Conservation (phyloP, 2,113 vertebrate species). For the Scartelaos histophorus region DNA sequence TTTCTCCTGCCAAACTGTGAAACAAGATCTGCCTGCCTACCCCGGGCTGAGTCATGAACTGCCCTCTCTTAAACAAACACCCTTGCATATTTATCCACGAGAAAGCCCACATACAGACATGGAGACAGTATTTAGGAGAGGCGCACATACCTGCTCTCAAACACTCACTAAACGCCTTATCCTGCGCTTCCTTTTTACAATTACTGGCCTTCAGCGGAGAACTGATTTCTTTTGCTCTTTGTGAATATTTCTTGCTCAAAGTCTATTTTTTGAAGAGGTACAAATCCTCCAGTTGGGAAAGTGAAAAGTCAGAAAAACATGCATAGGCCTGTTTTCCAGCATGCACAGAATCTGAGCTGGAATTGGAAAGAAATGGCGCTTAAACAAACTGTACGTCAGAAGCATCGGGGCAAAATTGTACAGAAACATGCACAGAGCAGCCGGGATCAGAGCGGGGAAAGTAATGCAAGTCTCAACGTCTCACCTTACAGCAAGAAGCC, state of each 20-base stretch:
- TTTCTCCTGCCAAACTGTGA: slow-evolving; percentile 56
- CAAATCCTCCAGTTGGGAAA: slow-evolving; percentile 21
- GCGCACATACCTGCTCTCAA: slow-evolving; percentile 18
- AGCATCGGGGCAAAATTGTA: not conserved
- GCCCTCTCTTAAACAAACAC: slow-evolving; percentile 56
- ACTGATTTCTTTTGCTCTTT: slow-evolving; percentile 1
- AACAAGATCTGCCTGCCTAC: slow-evolving; percentile 63
- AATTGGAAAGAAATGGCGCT: slow-evolving; percentile 18
- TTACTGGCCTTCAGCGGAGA: slow-evolving; percentile 24
- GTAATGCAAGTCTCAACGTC: slow-evolving; percentile 14
- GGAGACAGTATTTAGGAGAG: not conserved
- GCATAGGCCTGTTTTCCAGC: slow-evolving; percentile 18
- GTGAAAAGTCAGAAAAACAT: slow-evolving; percentile 9
- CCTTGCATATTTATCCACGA: slow-evolving; percentile 27
- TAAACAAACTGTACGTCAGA: slow-evolving; percentile 28
- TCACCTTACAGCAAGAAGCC: slow-evolving; percentile 12
- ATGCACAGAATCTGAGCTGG: slow-evolving; percentile 15
- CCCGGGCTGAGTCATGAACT: slow-evolving; percentile 57
- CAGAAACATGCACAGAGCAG: slow-evolving; percentile 14
- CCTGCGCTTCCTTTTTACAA: slow-evolving; percentile 13
- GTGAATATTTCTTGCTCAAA: not conserved
- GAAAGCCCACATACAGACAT: slow-evolving; percentile 5
- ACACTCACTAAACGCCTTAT: slow-evolving; percentile 11
- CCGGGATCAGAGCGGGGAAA: not conserved
- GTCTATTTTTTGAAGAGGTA: not conserved